A percentile compares a stretch with the other conserved stretches of the same genome.
Evolutionary conservation across 2,797 vertebrate species (phyloP).

Genomic region (Anas flavirostris): DNA sequence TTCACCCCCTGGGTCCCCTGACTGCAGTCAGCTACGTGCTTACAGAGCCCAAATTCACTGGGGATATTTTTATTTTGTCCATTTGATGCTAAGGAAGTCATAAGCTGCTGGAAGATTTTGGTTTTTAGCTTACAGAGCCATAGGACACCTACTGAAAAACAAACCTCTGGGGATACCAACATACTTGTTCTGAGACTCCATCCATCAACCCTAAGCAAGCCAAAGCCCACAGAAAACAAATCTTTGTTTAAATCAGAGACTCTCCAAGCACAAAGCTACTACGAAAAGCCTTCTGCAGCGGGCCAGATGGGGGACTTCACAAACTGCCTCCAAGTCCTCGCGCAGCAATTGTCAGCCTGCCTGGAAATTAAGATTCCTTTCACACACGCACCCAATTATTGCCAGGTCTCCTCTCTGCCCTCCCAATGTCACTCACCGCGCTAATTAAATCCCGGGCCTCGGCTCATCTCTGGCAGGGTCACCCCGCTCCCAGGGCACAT

Average conservation of each 20-base stretch:
- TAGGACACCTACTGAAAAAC: not conserved
- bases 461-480: not conserved
- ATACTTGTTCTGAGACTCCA: slow-evolving; percentile 13
- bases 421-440: not conserved
- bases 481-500: not conserved
- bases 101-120: too few species aligned
- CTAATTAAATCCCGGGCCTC: not conserved
- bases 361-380: slow-evolving; percentile 64
- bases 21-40: not conserved
- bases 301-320: slow-evolving; percentile 46
- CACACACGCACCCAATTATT: slow-evolving; percentile 37
- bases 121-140: not conserved
- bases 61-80: not conserved
- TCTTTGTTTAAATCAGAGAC: slow-evolving; percentile 22
- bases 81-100: not conserved
- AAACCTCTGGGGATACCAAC: not conserved
- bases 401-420: slow-evolving; percentile 43
- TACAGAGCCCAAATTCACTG: not conserved
- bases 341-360: slow-evolving; percentile 47
- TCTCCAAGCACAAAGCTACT: not conserved
- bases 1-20: not conserved
- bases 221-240: slow-evolving; percentile 44
- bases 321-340: slow-evolving; percentile 25
- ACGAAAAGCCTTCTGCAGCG: not conserved
- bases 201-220: slow-evolving; percentile 12